phyloP scores from a whole-genome alignment of 2,113 vertebrate genomes.

The Phainopepla nitens region DNA sequence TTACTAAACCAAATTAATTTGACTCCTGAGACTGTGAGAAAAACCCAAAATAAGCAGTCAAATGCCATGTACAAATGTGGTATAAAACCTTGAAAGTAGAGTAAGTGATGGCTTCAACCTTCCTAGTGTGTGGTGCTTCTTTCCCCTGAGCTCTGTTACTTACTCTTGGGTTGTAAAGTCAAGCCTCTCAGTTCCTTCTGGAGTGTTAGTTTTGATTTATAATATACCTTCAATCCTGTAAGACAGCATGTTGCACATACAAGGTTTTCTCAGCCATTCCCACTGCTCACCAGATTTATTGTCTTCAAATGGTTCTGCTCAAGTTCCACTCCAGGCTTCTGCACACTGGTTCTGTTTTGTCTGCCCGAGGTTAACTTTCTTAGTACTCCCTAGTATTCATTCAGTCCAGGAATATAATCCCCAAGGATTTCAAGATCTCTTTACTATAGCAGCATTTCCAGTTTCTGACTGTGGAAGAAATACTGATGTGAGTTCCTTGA shows the following conservation, averaged over 20 bases:
- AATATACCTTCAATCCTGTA: neutral
- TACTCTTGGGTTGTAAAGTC: neutral
- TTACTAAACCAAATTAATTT: neutral
- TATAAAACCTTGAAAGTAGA: neutral
- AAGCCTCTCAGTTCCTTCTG: neutral
- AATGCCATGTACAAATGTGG: neutral
- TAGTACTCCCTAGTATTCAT: neutral
- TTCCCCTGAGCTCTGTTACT: neutral
- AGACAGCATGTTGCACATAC: neutral
- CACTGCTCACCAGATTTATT: neutral
- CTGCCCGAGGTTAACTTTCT: neutral
- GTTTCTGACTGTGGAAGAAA: slow-evolving; percentile 68
- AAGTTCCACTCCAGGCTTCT: neutral
- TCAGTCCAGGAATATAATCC: slow-evolving; percentile 23
- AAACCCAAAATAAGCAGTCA: neutral
- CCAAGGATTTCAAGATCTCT: slow-evolving; percentile 49
- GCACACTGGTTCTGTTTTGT: neutral
- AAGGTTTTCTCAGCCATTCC: neutral
- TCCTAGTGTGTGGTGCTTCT: neutral
- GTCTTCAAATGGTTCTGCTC: neutral
- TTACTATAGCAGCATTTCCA: slow-evolving; percentile 54
- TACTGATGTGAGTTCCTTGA: slow-evolving; percentile 72
- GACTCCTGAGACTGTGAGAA: neutral
- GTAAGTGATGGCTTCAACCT: neutral
- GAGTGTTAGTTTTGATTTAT: neutral